phyloP scores from a whole-genome alignment of 2,113 vertebrate genomes.

The Gambusia holbrooki region DNA sequence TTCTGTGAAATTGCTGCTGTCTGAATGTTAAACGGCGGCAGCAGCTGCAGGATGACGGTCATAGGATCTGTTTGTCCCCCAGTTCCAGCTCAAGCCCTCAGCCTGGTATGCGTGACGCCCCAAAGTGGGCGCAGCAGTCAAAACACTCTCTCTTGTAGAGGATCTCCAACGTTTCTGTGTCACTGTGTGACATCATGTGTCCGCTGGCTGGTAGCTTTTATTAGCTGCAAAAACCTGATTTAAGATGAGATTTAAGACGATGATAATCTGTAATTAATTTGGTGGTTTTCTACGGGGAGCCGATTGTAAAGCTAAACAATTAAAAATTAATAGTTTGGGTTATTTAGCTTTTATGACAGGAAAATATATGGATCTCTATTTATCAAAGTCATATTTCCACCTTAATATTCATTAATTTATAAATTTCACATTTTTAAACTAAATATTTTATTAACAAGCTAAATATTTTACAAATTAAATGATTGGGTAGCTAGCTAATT shows the following conservation, averaged over 20 bases:
- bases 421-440: no score
- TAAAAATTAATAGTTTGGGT: no score
- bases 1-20: conserved; percentile 50
- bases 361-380: no score
- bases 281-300: background rate
- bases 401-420: no score
- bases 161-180: conserved; percentile 13
- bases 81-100: conserved; percentile 24
- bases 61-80: conserved; percentile 65
- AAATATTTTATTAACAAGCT: no score
- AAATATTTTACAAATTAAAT: no score
- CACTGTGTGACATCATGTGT: conserved; percentile 19
- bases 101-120: conserved; percentile 58
- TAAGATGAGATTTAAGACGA: background rate
- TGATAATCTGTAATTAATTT: background rate
- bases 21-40: conserved; percentile 63
- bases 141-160: conserved; percentile 32
- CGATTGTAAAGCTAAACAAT: background rate
- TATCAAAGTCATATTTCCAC: no score
- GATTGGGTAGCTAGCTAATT: no score
- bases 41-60: conserved; percentile 76
- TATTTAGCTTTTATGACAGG: no score
- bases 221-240: background rate
- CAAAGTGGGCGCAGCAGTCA: conserved; percentile 32
- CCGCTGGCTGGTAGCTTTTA: background rate